Conservation (phyloP, 2,888 invertebrate genomes). For the Cenopis cana region DNA sequence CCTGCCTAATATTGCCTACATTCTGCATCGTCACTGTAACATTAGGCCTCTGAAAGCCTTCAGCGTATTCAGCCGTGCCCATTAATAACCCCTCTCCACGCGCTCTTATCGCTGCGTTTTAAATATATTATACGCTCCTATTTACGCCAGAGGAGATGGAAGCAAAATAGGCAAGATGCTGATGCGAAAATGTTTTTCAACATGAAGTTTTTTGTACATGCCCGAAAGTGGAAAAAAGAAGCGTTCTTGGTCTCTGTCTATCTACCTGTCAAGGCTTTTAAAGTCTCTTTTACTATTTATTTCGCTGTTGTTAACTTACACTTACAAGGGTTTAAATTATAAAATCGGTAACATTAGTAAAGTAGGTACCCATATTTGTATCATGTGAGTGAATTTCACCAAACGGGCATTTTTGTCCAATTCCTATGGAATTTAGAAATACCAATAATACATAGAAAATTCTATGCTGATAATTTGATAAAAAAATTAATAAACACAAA, state of each 20-base stretch:
- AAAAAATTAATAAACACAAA: no score
- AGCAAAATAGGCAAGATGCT: slow-evolving; percentile 1
- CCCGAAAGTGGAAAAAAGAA: slow-evolving; percentile 1
- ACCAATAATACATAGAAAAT: no score
- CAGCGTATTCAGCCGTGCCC: slow-evolving; percentile 9
- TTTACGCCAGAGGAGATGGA: slow-evolving; percentile 10
- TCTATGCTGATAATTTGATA: no score
- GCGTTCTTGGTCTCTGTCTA: background rate
- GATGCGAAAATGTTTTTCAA: slow-evolving; percentile 6
- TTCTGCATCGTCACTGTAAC: slow-evolving; percentile 28
- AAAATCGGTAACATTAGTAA: no score
- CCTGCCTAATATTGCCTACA: slow-evolving; percentile 4
- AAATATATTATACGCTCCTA: slow-evolving; percentile 21
- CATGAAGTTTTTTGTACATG: background rate
- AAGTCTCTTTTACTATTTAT: background rate
- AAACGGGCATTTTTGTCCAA: no score
- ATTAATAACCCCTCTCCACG: slow-evolving; percentile 20
- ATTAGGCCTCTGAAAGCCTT: slow-evolving; percentile 28
- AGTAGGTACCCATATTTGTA: no score
- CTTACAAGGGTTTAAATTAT: no score
- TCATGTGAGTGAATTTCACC: no score
- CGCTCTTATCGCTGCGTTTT: slow-evolving; percentile 22
- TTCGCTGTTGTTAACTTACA: background rate
- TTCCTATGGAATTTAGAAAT: no score
- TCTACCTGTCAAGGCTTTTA: background rate